Evolutionary conservation across 2,888 invertebrate genomes (phyloP).

Genomic region (Diaperis boleti): DNA sequence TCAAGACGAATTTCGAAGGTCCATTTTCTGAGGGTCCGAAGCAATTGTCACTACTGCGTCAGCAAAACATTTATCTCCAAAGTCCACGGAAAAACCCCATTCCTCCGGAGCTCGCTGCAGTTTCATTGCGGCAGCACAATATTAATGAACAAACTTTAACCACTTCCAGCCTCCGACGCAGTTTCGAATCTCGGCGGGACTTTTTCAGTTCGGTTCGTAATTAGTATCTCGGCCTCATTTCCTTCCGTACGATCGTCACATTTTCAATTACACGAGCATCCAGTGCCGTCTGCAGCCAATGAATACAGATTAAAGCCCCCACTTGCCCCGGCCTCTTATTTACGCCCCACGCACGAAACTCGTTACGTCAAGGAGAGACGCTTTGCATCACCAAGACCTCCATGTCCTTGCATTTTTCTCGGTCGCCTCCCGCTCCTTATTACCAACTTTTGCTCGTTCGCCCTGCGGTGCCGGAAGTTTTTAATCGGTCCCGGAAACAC

Average conservation of each 20-base stretch:
- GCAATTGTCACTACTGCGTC: no score
- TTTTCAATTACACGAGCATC: slow-evolving; percentile 53
- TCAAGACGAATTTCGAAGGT: no score
- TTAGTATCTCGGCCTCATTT: slow-evolving; percentile 8
- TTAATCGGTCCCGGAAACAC: slow-evolving; percentile 22
- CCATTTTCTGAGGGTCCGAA: no score
- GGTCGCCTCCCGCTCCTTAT: slow-evolving; percentile 37
- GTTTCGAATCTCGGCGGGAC: not conserved
- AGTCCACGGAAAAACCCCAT: no score
- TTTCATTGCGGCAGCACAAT: no score
- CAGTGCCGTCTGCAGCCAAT: slow-evolving; percentile 52
- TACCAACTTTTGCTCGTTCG: slow-evolving; percentile 30
- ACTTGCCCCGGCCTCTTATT: slow-evolving; percentile 52
- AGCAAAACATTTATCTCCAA: no score
- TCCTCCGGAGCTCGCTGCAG: no score
- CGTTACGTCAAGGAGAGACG: slow-evolving; percentile 53
- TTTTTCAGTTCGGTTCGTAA: not conserved
- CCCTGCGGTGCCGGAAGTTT: slow-evolving; percentile 31
- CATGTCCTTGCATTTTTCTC: slow-evolving; percentile 37
- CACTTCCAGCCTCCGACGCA: no score
- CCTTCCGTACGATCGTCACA: slow-evolving; percentile 45
- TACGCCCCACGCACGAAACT: slow-evolving; percentile 60
- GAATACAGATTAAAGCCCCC: slow-evolving; percentile 55
- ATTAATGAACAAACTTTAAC: no score
- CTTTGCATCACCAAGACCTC: slow-evolving; percentile 45